A percentile compares a stretch with the other conserved stretches of the same genome.
phyloP scores from a whole-genome alignment of 2,113 vertebrate genomes.

The Cichladusa arquata region DNA sequence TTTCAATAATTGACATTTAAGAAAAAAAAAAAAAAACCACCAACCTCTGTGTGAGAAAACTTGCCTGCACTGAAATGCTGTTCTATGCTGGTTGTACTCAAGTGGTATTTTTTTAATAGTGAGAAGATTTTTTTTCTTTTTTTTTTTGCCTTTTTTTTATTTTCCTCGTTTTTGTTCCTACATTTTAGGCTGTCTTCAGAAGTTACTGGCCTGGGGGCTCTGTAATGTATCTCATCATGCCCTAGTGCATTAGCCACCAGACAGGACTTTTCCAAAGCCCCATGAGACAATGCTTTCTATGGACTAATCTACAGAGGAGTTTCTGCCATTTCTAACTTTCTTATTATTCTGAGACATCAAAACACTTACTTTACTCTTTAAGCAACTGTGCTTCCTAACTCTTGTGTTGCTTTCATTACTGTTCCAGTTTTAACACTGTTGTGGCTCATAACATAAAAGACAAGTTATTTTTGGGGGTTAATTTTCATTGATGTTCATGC shows the following conservation, averaged over 20 bases:
- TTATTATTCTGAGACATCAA: conserved; percentile 68
- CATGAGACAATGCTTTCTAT: conserved; percentile 81
- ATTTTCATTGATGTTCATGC: conserved; percentile 64
- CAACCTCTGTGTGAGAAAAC: conserved; percentile 42
- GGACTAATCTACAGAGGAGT: conserved; percentile 81
- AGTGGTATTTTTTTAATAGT: conserved; percentile 70
- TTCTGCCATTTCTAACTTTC: conserved; percentile 74
- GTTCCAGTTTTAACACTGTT: conserved; percentile 61
- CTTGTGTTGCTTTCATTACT: conserved; percentile 69
- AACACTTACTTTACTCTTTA: conserved; percentile 64
- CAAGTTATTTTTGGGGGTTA: conserved; percentile 12
- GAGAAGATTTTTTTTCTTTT: conserved; percentile 64
- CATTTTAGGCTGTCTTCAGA: conserved; percentile 85
- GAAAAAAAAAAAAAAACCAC: neutral
- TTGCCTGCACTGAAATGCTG: conserved; percentile 74
- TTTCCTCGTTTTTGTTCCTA: conserved; percentile 73
- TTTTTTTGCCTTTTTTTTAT: neutral
- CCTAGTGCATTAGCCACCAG: conserved; percentile 76
- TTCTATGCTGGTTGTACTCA: conserved; percentile 68
- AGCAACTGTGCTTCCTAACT: conserved; percentile 69
- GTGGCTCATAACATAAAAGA: conserved; percentile 56
- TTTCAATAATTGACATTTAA: conserved; percentile 41
- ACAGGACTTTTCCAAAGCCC: conserved; percentile 85
- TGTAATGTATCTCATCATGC: conserved; percentile 80
- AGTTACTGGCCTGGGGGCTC: conserved; percentile 84